phyloP scores from a whole-genome alignment of 2,797 vertebrate genomes.

The Acanthurus tractus region DNA sequence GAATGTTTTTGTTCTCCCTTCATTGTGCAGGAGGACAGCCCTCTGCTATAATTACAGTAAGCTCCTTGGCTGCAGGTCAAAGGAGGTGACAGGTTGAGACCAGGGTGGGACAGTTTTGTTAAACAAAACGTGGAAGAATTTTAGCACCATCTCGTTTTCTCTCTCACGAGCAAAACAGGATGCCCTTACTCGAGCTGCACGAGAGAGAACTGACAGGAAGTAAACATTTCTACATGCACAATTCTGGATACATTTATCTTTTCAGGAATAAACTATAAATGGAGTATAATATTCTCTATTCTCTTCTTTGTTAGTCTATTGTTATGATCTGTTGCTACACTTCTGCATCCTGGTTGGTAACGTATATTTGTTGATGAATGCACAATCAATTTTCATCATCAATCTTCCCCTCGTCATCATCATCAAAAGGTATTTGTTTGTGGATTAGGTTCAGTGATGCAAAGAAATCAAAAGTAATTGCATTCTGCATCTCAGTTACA shows the following conservation, averaged over 20 bases:
- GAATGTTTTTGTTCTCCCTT: constrained; percentile 45
- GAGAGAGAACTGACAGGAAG: constrained; percentile 42
- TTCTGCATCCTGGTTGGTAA: background rate
- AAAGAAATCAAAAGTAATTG: constrained; percentile 44
- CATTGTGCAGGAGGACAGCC: constrained; percentile 26
- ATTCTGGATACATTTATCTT: constrained; percentile 13
- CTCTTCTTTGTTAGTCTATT: background rate
- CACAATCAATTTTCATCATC: background rate
- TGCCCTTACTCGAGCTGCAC: constrained; percentile 58
- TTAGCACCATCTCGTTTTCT: constrained; percentile 70
- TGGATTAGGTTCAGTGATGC: constrained; percentile 11
- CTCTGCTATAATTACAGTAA: constrained; percentile 56
- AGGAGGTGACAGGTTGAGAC: constrained; percentile 74
- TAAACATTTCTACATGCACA: constrained; percentile 44
- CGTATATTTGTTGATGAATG: no score
- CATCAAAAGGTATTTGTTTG: background rate
- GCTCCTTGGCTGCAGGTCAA: constrained; percentile 61
- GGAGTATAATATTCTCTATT: background rate
- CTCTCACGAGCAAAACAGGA: constrained; percentile 76
- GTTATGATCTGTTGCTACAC: background rate
- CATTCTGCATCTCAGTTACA: constrained; percentile 19
- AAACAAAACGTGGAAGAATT: constrained; percentile 81
- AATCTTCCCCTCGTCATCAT: background rate
- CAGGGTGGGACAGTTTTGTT: constrained; percentile 70
- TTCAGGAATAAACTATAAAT: constrained; percentile 29